A percentile compares a stretch with the other conserved stretches of the same genome.
phyloP scores from a whole-genome alignment of 2,797 vertebrate genomes.

The Molothrus aeneus region DNA sequence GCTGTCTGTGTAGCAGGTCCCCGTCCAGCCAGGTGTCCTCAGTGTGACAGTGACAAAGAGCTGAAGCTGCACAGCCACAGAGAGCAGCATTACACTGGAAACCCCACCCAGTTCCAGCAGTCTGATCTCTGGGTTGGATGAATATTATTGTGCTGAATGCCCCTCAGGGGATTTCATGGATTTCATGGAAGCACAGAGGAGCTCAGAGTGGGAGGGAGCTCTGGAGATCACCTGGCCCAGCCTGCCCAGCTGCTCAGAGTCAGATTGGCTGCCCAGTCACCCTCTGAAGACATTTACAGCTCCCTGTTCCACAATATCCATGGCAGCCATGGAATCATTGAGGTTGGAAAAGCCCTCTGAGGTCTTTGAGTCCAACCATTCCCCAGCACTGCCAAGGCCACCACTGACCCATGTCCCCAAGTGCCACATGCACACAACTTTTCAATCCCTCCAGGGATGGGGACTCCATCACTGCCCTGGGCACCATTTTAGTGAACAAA shows the following conservation, averaged over 20 bases:
- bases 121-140: neutral
- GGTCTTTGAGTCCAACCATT: neutral
- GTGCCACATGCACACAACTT: neutral
- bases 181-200: neutral
- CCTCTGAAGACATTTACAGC: neutral
- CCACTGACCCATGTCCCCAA: neutral
- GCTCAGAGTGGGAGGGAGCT: neutral
- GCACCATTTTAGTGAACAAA: neutral
- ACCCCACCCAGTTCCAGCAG: neutral
- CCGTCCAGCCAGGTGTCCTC: neutral
- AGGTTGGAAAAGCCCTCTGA: neutral
- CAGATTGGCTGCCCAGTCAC: neutral
- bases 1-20: neutral
- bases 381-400: neutral
- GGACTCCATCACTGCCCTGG: neutral
- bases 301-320: neutral
- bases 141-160: neutral
- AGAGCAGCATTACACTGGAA: neutral
- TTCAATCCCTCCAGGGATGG: neutral
- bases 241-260: neutral
- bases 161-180: neutral
- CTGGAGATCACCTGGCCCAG: neutral
- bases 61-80: neutral
- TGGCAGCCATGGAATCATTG: neutral
- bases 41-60: neutral